Evolutionary conservation across 92 coral and sea anemone genomes (phyloP).

Genomic region (Epizoanthus rinbou): DNA sequence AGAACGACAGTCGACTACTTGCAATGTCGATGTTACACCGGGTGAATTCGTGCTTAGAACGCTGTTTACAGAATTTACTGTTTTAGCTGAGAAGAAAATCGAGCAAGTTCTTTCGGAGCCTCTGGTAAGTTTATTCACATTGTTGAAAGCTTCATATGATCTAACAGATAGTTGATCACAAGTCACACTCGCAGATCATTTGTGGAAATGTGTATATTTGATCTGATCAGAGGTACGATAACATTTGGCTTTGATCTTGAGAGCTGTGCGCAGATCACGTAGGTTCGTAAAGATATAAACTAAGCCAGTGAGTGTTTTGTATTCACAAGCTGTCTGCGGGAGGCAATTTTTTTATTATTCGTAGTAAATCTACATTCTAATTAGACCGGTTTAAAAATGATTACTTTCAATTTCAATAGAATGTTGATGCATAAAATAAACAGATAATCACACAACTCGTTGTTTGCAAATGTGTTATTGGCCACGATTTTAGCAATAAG

Average conservation of each 20-base stretch:
- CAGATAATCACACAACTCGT: no score
- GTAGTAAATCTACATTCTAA: not conserved
- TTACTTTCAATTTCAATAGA: no score
- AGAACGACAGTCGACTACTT: slow-evolving; percentile 58
- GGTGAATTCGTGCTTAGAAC: slow-evolving; percentile 96
- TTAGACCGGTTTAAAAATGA: not conserved
- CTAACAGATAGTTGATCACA: not conserved
- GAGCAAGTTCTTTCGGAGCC: slow-evolving; percentile 91
- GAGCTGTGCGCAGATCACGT: not conserved
- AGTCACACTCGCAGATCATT: not conserved
- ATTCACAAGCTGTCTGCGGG: not conserved
- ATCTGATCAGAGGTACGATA: not conserved
- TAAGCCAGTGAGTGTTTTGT: not conserved
- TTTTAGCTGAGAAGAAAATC: slow-evolving; percentile 88
- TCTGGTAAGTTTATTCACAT: slow-evolving; percentile 68
- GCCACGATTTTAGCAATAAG: no score
- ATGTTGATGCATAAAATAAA: no score
- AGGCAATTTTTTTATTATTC: not conserved
- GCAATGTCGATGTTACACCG: slow-evolving; percentile 78
- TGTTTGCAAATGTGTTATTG: no score
- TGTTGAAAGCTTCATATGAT: not conserved
- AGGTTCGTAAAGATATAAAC: not conserved
- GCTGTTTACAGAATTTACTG: slow-evolving; percentile 89
- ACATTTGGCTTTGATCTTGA: slow-evolving; percentile 19
- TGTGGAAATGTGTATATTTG: not conserved